A percentile compares a stretch with the other conserved stretches of the same genome.
phyloP scores from a whole-genome alignment of 2,888 invertebrate species.

The Theretra japonica region DNA sequence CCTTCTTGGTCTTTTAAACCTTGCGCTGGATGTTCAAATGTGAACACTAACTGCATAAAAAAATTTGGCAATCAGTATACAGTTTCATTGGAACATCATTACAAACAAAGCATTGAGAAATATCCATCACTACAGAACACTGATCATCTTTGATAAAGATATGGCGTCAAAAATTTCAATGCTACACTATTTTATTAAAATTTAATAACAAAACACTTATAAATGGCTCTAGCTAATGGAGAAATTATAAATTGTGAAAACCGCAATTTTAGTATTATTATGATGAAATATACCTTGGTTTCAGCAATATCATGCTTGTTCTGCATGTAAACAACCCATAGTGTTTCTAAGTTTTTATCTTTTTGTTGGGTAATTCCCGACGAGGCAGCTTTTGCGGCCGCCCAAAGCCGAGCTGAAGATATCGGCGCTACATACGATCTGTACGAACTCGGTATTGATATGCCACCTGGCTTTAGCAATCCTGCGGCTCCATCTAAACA shows the following conservation, averaged over 20 bases:
- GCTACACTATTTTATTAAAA: no score
- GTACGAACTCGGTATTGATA: conserved; percentile 94
- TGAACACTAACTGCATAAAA: conserved; percentile 88
- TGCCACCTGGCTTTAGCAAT: conserved; percentile 92
- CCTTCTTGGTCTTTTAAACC: conserved; percentile 86
- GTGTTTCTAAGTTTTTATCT: conserved; percentile 88
- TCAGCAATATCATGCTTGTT: conserved; percentile 92
- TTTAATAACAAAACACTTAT: no score
- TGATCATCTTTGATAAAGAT: no score
- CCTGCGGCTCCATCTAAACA: conserved; percentile 97
- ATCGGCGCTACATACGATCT: conserved; percentile 96
- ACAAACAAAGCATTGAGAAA: no score
- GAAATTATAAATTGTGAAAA: neutral
- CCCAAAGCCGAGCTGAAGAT: conserved; percentile 95
- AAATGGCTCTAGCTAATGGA: no score
- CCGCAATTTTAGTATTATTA: neutral
- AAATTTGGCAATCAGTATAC: neutral
- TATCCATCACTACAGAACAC: no score
- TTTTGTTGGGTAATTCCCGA: conserved; percentile 53
- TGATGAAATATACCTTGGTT: conserved; percentile 79
- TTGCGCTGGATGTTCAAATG: conserved; percentile 96
- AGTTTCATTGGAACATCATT: no score
- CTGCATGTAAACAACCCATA: conserved; percentile 96
- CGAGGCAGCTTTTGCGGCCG: conserved; percentile 85
- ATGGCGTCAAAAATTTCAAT: no score